A percentile compares a stretch with the other conserved stretches of the same genome.
These are phyloP conservation scores for Mythimna albipuncta DNA, from an alignment of 2,888 invertebrate genomes.

Conservation along the genomic window DNA sequence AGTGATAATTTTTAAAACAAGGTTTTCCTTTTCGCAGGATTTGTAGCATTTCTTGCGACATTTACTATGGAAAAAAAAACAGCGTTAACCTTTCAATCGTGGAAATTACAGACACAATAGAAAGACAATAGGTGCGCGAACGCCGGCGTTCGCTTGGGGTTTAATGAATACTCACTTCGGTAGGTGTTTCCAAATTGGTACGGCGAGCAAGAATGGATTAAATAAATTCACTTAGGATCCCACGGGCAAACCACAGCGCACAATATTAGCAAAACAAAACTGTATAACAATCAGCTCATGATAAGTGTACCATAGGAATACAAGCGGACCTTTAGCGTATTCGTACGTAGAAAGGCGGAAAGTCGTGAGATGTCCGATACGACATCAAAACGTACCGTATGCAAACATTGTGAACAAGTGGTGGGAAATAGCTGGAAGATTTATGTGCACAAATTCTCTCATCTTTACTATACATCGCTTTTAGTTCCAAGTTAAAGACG, in stretches of 20 bases:
- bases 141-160: too few relatives aligned
- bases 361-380: constrained; percentile 84
- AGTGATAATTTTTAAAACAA: too few relatives aligned
- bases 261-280: constrained; percentile 14
- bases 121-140: too few relatives aligned
- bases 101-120: too few relatives aligned
- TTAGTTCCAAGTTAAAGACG: constrained; percentile 2
- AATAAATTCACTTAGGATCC: too few relatives aligned
- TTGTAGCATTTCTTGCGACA: too few relatives aligned
- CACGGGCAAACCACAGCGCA: neutral
- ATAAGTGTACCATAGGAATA: constrained; percentile 28
- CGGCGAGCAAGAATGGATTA: too few relatives aligned
- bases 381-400: constrained; percentile 75
- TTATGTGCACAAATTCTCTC: constrained; percentile 40
- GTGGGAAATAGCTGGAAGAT: constrained; percentile 60
- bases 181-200: too few relatives aligned
- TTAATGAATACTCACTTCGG: too few relatives aligned
- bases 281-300: constrained; percentile 30
- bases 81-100: too few relatives aligned
- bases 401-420: constrained; percentile 65
- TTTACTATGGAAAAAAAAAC: too few relatives aligned
- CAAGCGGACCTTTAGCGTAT: constrained; percentile 41
- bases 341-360: constrained; percentile 79
- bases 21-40: too few relatives aligned
- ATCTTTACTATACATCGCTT: constrained; percentile 40